Conservation (phyloP, 2,113 vertebrate genomes). For the Bubo bubo region DNA sequence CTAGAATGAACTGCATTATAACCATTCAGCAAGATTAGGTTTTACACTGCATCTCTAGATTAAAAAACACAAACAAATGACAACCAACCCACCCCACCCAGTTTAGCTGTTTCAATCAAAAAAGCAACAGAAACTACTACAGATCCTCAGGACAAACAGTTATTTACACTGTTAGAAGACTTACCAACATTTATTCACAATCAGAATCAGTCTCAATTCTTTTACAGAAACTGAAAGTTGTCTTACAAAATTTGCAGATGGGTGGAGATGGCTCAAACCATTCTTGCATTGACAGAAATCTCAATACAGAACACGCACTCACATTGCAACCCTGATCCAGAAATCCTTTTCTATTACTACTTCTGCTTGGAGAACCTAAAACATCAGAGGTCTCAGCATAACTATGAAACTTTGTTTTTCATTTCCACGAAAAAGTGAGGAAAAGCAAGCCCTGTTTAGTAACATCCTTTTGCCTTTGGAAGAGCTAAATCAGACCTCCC, state of each 20-base stretch:
- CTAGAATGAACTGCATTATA: neutral
- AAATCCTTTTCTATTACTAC: neutral
- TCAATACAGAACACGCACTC: accelerated
- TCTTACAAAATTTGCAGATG: neutral
- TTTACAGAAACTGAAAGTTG: neutral
- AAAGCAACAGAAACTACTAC: neutral
- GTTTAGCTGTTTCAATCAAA: neutral
- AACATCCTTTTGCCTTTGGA: conserved; percentile 9
- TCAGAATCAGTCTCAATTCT: neutral
- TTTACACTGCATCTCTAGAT: neutral
- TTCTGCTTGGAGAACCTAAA: neutral
- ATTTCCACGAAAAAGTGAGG: neutral
- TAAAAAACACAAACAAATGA: neutral
- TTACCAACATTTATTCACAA: neutral
- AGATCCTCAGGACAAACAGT: neutral
- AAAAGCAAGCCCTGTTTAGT: neutral
- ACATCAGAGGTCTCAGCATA: neutral
- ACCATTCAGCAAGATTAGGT: neutral
- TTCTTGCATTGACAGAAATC: neutral
- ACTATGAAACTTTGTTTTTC: neutral
- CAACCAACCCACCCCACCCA: neutral
- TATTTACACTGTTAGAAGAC: accelerated
- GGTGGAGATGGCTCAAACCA: neutral
- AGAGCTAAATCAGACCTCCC: conserved; percentile 15
- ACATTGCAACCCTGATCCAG: neutral